Conservation (phyloP, 2,888 invertebrate genomes). For the Philopedon plagiatum region DNA sequence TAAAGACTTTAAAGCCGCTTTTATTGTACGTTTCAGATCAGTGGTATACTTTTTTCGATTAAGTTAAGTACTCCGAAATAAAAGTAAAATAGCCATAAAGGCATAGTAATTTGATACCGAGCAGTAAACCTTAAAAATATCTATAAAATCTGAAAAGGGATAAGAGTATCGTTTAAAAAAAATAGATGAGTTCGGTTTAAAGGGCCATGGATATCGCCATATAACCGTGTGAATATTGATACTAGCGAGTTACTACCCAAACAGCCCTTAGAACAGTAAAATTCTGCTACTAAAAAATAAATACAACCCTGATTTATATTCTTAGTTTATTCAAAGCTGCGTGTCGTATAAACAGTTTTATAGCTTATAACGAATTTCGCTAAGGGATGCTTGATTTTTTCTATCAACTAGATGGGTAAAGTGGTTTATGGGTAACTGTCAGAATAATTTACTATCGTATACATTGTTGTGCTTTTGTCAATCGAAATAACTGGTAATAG, state of each 20-base stretch:
- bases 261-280: conserved; percentile 62
- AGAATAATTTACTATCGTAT: conserved; percentile 40
- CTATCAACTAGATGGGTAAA: conserved; percentile 50
- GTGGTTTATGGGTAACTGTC: conserved; percentile 52
- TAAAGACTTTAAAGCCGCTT: neutral
- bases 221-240: conserved; percentile 52
- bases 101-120: conserved; percentile 41
- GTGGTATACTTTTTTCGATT: conserved; percentile 38
- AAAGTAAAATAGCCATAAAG: conserved; percentile 41
- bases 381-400: conserved; percentile 59
- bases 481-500: conserved; percentile 27
- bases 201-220: conserved; percentile 37
- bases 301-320: conserved; percentile 50
- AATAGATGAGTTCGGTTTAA: conserved; percentile 44
- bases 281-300: conserved; percentile 61
- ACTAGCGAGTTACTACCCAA: conserved; percentile 47
- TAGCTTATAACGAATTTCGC: conserved; percentile 64
- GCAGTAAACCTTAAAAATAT: conserved; percentile 48
- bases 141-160: conserved; percentile 50
- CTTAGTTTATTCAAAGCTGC: conserved; percentile 60
- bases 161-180: conserved; percentile 47
- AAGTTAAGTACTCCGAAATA: conserved; percentile 35
- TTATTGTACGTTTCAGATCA: neutral
- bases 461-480: conserved; percentile 32
- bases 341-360: conserved; percentile 62